Base-by-base conservation (phyloP, 2,113 vertebrate genomes). In the Natator depressus region DNA sequence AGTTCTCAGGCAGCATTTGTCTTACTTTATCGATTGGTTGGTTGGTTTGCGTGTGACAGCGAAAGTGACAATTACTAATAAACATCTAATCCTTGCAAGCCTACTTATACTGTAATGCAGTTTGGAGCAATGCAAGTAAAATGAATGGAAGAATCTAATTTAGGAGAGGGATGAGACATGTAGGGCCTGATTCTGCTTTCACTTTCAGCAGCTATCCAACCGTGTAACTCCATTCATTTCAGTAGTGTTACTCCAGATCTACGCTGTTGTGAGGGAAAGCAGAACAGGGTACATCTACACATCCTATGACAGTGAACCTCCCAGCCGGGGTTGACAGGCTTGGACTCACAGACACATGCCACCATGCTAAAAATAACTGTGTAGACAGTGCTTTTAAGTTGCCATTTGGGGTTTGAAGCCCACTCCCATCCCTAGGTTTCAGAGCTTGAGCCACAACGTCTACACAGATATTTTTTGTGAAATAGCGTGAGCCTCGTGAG, bases 121-220 rank as follows among this genome's bases (percentile, higher is more conserved):
- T 51, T 5, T 1, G 27, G 24, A 91, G 31, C 19, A 42, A 4
- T 42, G 88, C 31, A 82, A 90, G 24, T 2, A 55, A 42, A 78
- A 86, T 2, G 9, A 5, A 86, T 49, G 46, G 8, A 17, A 51
- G 20, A 85, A 78, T 16, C 1, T 3, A 65, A 91, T 78, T 82
- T 20, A 47, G 10, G 20, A 90, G 1, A n/a, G 14, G 79, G 8
- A 47, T 4, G 84, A 79, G 35, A 93, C 69, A 47, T 35, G 80
- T 6, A 75, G 6, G 10, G 69, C 5, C 20, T 24, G 35, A 17
- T 55, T 3, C 0, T 78, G 4, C 47, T 72, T 2, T 53, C 53
- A 29, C 27, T 93, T 88, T 57, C 46, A 84, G 5, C 29, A 88
- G n/a, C 1, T 84, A 11, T 24, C 12, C 50, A 17, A 3, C 8